A percentile compares a stretch with the other conserved stretches of the same genome.
Conservation (phyloP, 2,888 invertebrate genomes). For the Andrena camellia region DNA sequence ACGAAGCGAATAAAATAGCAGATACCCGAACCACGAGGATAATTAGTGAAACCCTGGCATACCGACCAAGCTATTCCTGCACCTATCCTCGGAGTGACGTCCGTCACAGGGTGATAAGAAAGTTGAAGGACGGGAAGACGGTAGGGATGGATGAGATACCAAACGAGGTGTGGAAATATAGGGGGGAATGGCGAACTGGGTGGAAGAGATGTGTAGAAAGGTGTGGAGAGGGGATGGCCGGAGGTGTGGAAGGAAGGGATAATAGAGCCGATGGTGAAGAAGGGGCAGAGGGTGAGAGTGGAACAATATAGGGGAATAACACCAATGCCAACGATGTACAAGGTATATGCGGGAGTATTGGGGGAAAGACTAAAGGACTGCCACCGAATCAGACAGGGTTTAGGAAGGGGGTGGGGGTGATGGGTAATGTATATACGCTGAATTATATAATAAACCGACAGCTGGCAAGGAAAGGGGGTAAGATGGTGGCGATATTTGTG, state of each 20-base stretch:
- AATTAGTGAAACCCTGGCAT: too few species aligned
- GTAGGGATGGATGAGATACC: background rate
- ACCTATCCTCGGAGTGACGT: too few species aligned
- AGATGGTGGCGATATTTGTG: background rate
- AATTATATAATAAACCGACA: background rate
- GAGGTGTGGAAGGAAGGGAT: background rate
- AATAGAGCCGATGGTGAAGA: background rate
- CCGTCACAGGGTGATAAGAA: too few species aligned
- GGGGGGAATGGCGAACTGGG: background rate
- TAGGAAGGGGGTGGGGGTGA: background rate
- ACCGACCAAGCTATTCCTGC: too few species aligned
- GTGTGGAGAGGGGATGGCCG: constrained; percentile 1
- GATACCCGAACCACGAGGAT: too few species aligned
- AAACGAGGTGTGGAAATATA: background rate
- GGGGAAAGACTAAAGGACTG: background rate
- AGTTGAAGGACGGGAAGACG: background rate
- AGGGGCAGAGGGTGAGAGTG: background rate
- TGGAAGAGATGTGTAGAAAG: background rate
- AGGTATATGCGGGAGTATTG: background rate
- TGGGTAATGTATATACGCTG: background rate
- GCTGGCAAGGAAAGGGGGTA: too few species aligned
- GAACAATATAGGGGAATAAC: background rate
- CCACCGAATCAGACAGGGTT: background rate
- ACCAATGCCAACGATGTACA: background rate
- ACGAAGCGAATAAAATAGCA: too few species aligned